Conservation (phyloP, 2,888 invertebrate genomes). For the Phorcus lineatus region DNA sequence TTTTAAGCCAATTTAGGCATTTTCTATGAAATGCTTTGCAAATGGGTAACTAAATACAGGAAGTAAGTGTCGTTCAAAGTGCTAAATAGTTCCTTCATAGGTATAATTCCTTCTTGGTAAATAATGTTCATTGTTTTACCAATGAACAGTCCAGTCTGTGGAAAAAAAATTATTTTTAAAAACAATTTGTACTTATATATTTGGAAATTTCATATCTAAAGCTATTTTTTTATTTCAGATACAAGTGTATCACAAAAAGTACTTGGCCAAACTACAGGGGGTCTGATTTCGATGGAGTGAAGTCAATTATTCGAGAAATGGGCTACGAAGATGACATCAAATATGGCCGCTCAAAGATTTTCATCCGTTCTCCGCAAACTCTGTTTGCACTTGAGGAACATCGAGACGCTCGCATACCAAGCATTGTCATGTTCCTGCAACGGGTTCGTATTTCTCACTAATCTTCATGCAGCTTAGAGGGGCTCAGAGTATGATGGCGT, state of each 20-base stretch:
- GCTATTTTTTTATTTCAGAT: conserved; percentile 79
- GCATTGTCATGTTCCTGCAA: conserved; percentile 93
- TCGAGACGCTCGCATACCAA: conserved; percentile 90
- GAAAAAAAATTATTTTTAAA: too few species aligned
- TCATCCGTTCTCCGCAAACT: conserved; percentile 93
- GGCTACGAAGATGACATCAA: conserved; percentile 89
- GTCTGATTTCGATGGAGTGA: conserved; percentile 87
- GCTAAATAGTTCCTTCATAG: too few species aligned
- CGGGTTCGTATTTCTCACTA: conserved; percentile 80
- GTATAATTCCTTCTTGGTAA: too few species aligned
- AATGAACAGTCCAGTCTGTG: too few species aligned
- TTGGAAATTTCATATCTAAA: too few species aligned
- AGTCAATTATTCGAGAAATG: conserved; percentile 88
- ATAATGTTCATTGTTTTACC: too few species aligned
- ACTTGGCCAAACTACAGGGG: conserved; percentile 97
- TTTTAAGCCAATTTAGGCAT: too few species aligned
- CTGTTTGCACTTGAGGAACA: conserved; percentile 91
- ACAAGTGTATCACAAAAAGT: conserved; percentile 96
- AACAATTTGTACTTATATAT: too few species aligned
- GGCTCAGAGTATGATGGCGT: background rate
- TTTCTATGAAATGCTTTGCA: too few species aligned
- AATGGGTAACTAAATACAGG: too few species aligned
- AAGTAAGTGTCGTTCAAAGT: too few species aligned
- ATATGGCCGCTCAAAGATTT: conserved; percentile 96
- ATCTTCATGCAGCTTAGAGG: too few species aligned